These are phyloP conservation scores for Furcula furcula DNA, from an alignment of 2,888 invertebrate species.

Conservation along the genomic window DNA sequence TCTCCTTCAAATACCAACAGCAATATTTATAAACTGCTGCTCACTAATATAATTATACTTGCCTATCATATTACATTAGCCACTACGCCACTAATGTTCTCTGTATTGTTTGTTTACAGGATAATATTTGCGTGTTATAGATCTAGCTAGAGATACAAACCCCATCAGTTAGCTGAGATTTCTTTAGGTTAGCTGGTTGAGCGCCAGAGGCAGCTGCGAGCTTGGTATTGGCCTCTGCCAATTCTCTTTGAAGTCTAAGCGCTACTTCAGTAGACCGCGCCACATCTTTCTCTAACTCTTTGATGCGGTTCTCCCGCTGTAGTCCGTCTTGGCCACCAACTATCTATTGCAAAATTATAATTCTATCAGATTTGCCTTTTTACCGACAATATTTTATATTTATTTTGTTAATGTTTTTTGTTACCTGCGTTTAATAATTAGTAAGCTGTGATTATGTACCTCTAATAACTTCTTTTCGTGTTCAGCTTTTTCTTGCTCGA, in stretches of 20 bases:
- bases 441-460: slow-evolving; percentile 31
- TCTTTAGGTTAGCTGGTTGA: slow-evolving; percentile 75
- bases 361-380: slow-evolving; percentile 4
- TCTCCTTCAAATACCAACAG: no score
- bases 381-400: slow-evolving; percentile 1
- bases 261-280: slow-evolving; percentile 89
- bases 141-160: slow-evolving; percentile 63
- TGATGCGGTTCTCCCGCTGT: slow-evolving; percentile 85
- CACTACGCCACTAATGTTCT: no score
- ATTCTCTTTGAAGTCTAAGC: slow-evolving; percentile 85
- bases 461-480: slow-evolving; percentile 85
- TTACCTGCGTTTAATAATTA: no score
- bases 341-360: slow-evolving; percentile 44
- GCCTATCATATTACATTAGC: no score
- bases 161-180: slow-evolving; percentile 82
- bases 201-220: slow-evolving; percentile 64
- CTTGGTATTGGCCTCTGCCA: slow-evolving; percentile 85
- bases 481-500: slow-evolving; percentile 92
- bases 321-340: slow-evolving; percentile 83
- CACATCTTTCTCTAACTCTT: slow-evolving; percentile 93
- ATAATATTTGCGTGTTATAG: no score
- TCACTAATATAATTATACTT: no score
- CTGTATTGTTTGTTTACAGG: no score
- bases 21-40: no score
- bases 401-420: no score